Base-by-base conservation (phyloP, 2,888 invertebrate species). In the Andrena haemorrhoa region DNA sequence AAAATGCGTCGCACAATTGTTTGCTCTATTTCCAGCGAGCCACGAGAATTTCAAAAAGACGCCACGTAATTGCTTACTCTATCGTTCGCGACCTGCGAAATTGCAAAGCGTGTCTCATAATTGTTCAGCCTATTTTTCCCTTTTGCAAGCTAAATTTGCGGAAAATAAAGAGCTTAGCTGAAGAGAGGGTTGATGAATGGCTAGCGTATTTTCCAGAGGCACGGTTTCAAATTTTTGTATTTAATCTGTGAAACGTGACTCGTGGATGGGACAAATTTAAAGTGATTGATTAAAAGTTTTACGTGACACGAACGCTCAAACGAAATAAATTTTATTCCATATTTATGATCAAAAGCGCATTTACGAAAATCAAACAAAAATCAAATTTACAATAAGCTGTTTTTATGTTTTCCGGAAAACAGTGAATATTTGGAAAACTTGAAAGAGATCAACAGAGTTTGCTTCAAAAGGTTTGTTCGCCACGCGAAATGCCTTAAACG, bases 31-130 rank as follows among this genome's bases (percentile, higher is more conserved):
- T 76, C 7, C 73, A 64, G 3, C 31, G 60, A 20, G 31, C 35
- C 51, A 29, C 47, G 58, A 58, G 61, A 61, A 33, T 66, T 66
- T 31, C n/a, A 79, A 56, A 66, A 51, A 66, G 60, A 60, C 74
- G 47, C 51, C 23, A 35, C 66, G 66, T 83, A 84, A 83, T 84
- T 83, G 71, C 84, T 74, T 79, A 78, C 71, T 75, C 53, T 75
- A 64, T 64, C 72, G 72, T 72, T 72, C 31, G 8, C 26, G 10
- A 74, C 20, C 35, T 16, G n/a, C n/a, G 49, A 41, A 63, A 70
- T 53, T 51, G 7, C n/a, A 64, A 58, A 58, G 35, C 49, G 47
- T 51, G 35, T 49, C 26, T n/a, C 72, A 51, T 75, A 78, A 77
- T 74, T 74, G 66, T 66, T 66, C 31, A 10, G 20, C 35, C 51